Conservation (phyloP, 2,797 vertebrate genomes). For the Melanotaenia parkinsoni region DNA sequence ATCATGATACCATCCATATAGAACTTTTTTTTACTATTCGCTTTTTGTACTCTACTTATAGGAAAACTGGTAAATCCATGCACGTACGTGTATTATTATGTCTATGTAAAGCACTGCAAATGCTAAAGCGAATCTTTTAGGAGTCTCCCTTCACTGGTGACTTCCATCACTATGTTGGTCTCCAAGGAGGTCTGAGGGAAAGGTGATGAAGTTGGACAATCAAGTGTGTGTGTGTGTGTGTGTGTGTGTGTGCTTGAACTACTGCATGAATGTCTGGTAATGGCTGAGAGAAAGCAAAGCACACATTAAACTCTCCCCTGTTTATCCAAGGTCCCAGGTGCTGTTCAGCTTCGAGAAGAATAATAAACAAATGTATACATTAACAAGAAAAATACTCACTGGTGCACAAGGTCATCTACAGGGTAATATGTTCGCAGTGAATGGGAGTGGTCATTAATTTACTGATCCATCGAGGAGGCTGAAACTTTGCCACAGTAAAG, state of each 20-base stretch:
- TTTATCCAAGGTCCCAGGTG: constrained; percentile 72
- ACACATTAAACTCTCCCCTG: constrained; percentile 60
- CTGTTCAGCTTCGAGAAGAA: constrained; percentile 64
- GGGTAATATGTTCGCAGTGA: constrained; percentile 12
- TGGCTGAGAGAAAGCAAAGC: constrained; percentile 32
- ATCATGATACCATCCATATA: constrained; percentile 3
- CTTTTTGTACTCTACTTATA: background rate
- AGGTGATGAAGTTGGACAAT: constrained; percentile 41
- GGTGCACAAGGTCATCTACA: constrained; percentile 40
- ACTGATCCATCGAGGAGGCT: constrained; percentile 15
- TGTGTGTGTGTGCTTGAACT: constrained; percentile 11
- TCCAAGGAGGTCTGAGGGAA: constrained; percentile 30
- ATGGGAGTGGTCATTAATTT: constrained; percentile 17
- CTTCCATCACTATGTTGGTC: constrained; percentile 21
- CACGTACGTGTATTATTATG: constrained; percentile 5
- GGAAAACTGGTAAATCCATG: constrained; percentile 8
- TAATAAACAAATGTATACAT: constrained; percentile 70
- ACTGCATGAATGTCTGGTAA: constrained; percentile 32
- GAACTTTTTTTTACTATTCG: background rate
- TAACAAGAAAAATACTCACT: constrained; percentile 57
- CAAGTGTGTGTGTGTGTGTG: constrained; percentile 29
- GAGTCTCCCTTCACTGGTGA: constrained; percentile 35
- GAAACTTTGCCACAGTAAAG: constrained; percentile 15
- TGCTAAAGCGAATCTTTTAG: constrained; percentile 41
- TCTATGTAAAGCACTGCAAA: constrained; percentile 19